phyloP scores from a whole-genome alignment of 2,113 vertebrate genomes.

The Sitta europaea region DNA sequence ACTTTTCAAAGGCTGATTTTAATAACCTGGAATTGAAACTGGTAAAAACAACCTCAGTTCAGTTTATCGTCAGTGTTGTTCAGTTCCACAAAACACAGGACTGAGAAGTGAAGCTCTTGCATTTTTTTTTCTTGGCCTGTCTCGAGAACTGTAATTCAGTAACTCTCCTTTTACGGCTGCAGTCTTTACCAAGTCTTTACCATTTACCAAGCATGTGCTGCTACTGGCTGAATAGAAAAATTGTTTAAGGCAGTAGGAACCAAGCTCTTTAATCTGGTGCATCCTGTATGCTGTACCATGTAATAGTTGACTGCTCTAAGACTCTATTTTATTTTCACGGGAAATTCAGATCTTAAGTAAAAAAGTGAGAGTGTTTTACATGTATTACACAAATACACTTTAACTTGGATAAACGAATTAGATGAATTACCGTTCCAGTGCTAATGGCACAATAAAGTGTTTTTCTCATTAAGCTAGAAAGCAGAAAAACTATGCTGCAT shows the following conservation, averaged over 20 bases:
- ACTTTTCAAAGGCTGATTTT: not conserved
- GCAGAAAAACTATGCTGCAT: not conserved
- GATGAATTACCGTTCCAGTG: not conserved
- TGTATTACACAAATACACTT: not conserved
- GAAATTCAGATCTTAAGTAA: not conserved
- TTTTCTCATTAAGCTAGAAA: not conserved
- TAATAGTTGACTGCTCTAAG: not conserved
- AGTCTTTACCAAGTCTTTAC: too few relatives aligned
- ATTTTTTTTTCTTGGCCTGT: not conserved
- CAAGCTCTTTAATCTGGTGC: not conserved
- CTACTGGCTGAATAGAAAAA: not conserved
- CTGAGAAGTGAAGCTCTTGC: not conserved
- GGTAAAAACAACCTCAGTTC: not conserved
- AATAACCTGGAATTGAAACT: not conserved
- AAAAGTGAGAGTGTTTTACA: not conserved
- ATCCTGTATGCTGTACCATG: not conserved
- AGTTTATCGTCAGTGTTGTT: not conserved
- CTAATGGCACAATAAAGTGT: not conserved
- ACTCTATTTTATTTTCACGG: not conserved
- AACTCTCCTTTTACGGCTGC: not conserved
- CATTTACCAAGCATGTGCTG: not conserved
- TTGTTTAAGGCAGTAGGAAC: not conserved
- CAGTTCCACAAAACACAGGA: not conserved
- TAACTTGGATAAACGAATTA: not conserved
- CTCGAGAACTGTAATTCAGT: not conserved